Base-by-base conservation (phyloP, 2,888 invertebrate genomes). In the Tipula unca region DNA sequence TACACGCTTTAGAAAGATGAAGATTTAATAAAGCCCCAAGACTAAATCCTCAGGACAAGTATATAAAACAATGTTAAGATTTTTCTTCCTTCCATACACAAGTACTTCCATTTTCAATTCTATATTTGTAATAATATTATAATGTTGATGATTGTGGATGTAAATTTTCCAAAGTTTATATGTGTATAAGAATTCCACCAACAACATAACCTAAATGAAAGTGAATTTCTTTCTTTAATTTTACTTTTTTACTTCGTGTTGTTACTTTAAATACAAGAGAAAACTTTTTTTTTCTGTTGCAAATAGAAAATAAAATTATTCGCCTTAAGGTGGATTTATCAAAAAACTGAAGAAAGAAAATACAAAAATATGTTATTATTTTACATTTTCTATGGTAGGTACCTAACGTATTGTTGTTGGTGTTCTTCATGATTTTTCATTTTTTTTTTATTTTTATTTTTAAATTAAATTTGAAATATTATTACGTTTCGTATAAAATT, bases 231-330 rank as follows among this genome's bases (percentile, higher is more conserved):
- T 69, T 69, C 69, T 69, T 69, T 25, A 25, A 25, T 69, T 69
- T 69, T 69, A 69, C 69, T 20, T 69, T 25, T 69, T 69, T 20
- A 10, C 10, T 69, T 69, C 69, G 20, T 25, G 10, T 69, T 69
- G 69, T 69, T 69, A 69, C 69, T 69, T 69, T 20, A 69, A 69
- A 69, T 69, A 69, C 25, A 69, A 8, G 69, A 69, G 25, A 25
- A 69, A 69, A 69, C 10, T 69, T 69, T 69, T 69, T 54, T 54
- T 17, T 54, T 69, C 13, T 69, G 69, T 25, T 69, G 69, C 69
- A 69, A 69, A 69, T 69, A 69, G 69, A 69, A 69, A 69, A 69
- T 69, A 69, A 69, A 69, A 69, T 69, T 69, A 69, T 69, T 69
- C 69, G 69, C 69, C 69, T 69, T 69, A 69, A 69, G 69, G 69